Evolutionary conservation across 1,140 invertebrate species (phyloP).

Genomic region (Eupeodes corollae): DNA sequence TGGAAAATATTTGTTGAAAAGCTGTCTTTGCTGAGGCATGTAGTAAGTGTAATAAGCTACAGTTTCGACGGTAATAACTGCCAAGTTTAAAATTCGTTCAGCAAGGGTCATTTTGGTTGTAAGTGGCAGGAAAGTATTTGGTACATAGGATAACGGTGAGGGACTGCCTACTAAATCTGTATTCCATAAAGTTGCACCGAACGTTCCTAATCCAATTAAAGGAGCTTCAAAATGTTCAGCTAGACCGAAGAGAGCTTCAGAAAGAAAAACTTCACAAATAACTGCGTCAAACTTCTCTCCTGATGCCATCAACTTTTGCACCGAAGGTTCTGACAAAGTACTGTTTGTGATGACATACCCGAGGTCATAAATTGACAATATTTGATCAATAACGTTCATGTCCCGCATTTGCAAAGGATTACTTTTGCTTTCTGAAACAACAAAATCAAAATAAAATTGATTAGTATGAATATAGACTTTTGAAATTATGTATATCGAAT

Average conservation of each 20-base stretch:
- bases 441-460: too few relatives aligned
- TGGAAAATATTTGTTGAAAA: slow-evolving; percentile 29
- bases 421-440: too few relatives aligned
- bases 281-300: slow-evolving; percentile 28
- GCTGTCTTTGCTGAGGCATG: slow-evolving; percentile 19
- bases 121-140: slow-evolving; percentile 20
- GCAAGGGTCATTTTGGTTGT: slow-evolving; percentile 35
- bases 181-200: slow-evolving; percentile 20
- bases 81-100: slow-evolving; percentile 36
- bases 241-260: slow-evolving; percentile 18
- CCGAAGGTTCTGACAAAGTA: slow-evolving; percentile 13
- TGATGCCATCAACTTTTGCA: slow-evolving; percentile 16
- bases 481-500: too few relatives aligned
- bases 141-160: slow-evolving; percentile 30
- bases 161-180: slow-evolving; percentile 21
- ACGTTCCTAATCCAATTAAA: slow-evolving; percentile 22
- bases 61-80: slow-evolving; percentile 8
- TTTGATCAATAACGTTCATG: slow-evolving; percentile 15
- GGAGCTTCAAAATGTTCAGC: slow-evolving; percentile 29
- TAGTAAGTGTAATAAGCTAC: slow-evolving; percentile 8
- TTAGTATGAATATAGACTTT: too few relatives aligned
- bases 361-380: slow-evolving; percentile 19
- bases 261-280: slow-evolving; percentile 20
- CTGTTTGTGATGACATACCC: slow-evolving; percentile 17
- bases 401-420: slow-evolving; percentile 13